Percentiles rank a stretch among this genome's conserved stretches.
These are phyloP conservation scores for Cerastis rubricosa DNA, from an alignment of 2,888 invertebrate species.

Conservation along the genomic window DNA sequence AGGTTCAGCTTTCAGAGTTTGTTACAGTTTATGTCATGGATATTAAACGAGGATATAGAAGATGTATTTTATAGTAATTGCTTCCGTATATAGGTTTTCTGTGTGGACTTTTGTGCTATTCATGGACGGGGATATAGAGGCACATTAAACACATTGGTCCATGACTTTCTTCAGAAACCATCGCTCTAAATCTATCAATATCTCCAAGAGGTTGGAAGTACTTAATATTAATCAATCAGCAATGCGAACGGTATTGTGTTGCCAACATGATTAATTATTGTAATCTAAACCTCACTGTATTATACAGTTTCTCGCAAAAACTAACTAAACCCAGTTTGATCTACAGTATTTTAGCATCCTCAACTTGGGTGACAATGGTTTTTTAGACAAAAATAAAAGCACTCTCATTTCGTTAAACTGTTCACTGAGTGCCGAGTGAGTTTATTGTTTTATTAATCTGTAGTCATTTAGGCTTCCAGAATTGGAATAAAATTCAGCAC, in stretches of 20 bases:
- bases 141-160: not conserved
- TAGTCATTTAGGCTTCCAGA: no score
- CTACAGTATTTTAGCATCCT: conserved; percentile 6
- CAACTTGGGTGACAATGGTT: conserved; percentile 9
- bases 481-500: no score
- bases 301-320: conserved; percentile 9
- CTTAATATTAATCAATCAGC: conserved; percentile 49
- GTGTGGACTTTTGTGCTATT: not conserved
- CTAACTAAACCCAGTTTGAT: not conserved
- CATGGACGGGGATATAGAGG: no score
- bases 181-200: conserved; percentile 35
- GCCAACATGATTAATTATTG: conserved; percentile 52
- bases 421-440: conserved; percentile 1
- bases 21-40: conserved; percentile 37
- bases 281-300: conserved; percentile 8
- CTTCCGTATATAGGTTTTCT: not conserved
- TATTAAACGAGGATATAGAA: conserved; percentile 7
- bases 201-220: conserved; percentile 17
- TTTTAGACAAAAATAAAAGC: conserved; percentile 24
- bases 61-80: conserved; percentile 8
- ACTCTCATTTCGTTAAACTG: conserved; percentile 6
- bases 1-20: conserved; percentile 22
- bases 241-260: conserved; percentile 38
- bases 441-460: no score
- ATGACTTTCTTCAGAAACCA: conserved; percentile 15